These are phyloP conservation scores for Chromoteleia sp. DNA, from an alignment of 2,888 invertebrate genomes.

Conservation along the genomic window DNA sequence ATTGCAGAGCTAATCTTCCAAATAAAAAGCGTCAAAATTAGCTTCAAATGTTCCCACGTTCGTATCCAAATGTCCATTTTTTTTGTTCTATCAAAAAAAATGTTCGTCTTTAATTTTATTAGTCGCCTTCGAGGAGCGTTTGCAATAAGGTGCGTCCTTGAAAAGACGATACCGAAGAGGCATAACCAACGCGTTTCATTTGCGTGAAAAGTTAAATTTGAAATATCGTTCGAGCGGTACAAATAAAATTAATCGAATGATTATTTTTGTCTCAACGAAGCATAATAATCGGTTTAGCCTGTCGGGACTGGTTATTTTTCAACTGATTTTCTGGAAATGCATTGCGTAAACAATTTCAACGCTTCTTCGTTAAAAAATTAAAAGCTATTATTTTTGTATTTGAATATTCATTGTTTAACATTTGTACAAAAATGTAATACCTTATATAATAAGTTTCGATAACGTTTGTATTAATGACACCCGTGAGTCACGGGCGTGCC, in stretches of 20 bases:
- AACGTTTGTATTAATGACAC: slow-evolving; percentile 54
- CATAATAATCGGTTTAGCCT: too few species aligned
- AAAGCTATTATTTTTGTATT: slow-evolving; percentile 38
- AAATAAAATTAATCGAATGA: slow-evolving; percentile 16
- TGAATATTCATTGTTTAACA: slow-evolving; percentile 48
- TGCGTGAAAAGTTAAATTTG: slow-evolving; percentile 40
- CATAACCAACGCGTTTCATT: slow-evolving; percentile 40
- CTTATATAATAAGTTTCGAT: slow-evolving; percentile 48
- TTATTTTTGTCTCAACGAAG: too few species aligned
- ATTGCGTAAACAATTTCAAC: slow-evolving; percentile 6
- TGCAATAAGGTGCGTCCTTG: slow-evolving; percentile 36
- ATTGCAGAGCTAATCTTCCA: slow-evolving; percentile 12
- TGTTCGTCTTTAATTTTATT: slow-evolving; percentile 9
- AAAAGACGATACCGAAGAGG: slow-evolving; percentile 36
- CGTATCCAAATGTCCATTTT: too few species aligned
- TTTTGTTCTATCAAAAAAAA: background rate
- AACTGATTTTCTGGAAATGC: background rate
- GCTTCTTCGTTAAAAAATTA: background rate
- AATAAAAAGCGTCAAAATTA: slow-evolving; percentile 27
- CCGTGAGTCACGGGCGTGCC: slow-evolving; percentile 35
- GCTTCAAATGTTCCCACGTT: background rate
- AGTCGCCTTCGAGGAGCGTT: slow-evolving; percentile 4
- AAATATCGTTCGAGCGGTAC: slow-evolving; percentile 13
- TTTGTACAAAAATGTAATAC: slow-evolving; percentile 47
- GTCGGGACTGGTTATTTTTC: too few species aligned